These are phyloP conservation scores for Lingula anatina DNA, from an alignment of 2,888 invertebrate genomes.

Conservation along the genomic window DNA sequence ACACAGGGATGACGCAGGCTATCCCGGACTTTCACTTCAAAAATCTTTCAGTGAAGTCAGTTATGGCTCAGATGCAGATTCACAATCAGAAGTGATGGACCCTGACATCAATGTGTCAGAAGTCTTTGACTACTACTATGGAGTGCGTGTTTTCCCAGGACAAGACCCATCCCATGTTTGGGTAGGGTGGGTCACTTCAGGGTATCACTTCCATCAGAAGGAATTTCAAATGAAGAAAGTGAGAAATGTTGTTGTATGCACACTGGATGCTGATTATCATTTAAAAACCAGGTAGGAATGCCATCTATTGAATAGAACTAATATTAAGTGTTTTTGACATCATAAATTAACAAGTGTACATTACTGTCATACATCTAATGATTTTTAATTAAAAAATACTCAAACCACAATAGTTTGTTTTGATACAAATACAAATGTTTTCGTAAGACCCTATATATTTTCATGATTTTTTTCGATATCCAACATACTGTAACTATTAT, in stretches of 20 bases:
- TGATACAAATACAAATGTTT: too few species aligned
- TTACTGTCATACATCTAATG: too few species aligned
- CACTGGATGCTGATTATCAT: conserved; percentile 60
- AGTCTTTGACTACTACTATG: conserved; percentile 98
- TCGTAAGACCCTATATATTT: background rate
- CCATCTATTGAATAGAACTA: background rate
- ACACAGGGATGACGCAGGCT: background rate
- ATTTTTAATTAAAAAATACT: too few species aligned
- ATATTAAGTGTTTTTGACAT: background rate
- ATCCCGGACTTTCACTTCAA: conserved; percentile 26
- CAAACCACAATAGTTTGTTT: too few species aligned
- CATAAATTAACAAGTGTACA: background rate
- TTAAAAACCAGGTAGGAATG: conserved; percentile 58
- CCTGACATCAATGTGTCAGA: too few species aligned
- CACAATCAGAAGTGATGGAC: conserved; percentile 64
- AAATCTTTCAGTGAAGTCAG: conserved; percentile 23
- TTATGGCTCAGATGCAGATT: conserved; percentile 15
- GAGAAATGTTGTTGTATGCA: conserved; percentile 44
- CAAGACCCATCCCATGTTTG: conserved; percentile 93
- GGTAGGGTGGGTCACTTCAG: conserved; percentile 99
- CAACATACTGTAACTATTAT: too few species aligned
- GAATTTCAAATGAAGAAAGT: conserved; percentile 48
- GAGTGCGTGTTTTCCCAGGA: conserved; percentile 79
- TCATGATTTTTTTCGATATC: background rate
- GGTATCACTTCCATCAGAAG: conserved; percentile 61